Evolutionary conservation across 2,888 invertebrate genomes (phyloP), one percentile per base, ranked within the genome.

Genomic region (Horisme vitalbata): DNA sequence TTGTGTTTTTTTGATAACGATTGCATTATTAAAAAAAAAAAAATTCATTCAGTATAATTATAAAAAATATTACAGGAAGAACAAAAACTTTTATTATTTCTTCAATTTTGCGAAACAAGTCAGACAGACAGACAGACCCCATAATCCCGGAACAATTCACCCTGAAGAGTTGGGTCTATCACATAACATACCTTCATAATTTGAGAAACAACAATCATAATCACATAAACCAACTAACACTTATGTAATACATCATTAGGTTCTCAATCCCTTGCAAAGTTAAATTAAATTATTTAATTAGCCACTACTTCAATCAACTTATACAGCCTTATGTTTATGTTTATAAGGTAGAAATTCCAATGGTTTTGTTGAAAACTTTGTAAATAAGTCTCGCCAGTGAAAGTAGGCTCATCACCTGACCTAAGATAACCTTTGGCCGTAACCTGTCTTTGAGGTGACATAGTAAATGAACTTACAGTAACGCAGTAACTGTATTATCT

Each of bases 361-460:
- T 43, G 21, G n/a, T 32, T 24, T 12, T 31, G 27, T 11, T 57
- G 43, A 51, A 38, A 34, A 12, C 52, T 33, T 51, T 37, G 52
- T 51, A 56, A 44, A 36, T 31, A 39, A 44, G 68, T 68, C 67
- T 64, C 70, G 66, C 61, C 61, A 80, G 83, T 83, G 84, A 84
- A 85, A 85, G 84, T 81, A 72, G 78, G 80, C 78, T 74, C 85
- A 83, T 86, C 85, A 73, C 59, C 64, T 62, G 75, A 79, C 75
- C 77, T 65, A 52, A 75, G 82, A 80, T 85, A 82, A 83, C 84
- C 85, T 81, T 70, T 83, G 77, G 58, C 75, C 72, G 66, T 72
- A 74, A 80, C 81, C 81, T 81, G 82, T 82, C 80, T 75, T 55
- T 58, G 54, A 50, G 41, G 41, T 41, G 12, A 20, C 39, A 23